Conservation (phyloP, 1,140 invertebrate species). For the Apocrypta bakeri region DNA sequence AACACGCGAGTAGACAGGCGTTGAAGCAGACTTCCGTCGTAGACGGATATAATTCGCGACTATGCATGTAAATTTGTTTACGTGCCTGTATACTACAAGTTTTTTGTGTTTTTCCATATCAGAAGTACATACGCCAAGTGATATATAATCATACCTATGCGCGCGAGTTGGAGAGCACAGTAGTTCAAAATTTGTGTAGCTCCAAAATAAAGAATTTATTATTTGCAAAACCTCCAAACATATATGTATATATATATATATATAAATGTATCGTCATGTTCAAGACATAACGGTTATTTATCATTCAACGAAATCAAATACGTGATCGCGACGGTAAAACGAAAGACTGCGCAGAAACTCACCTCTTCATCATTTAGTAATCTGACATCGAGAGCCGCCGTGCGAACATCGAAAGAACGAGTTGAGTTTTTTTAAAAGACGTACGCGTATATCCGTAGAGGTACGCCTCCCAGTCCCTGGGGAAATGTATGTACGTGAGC, state of each 20-base stretch:
- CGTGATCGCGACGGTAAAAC: neutral
- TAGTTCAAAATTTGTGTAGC: no score
- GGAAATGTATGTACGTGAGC: slow-evolving; percentile 17
- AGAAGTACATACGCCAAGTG: neutral
- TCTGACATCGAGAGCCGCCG: neutral
- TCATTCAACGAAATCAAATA: no score
- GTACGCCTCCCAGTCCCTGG: neutral
- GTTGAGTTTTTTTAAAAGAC: neutral
- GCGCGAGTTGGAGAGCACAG: neutral
- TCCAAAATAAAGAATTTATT: no score
- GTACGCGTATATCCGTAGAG: neutral
- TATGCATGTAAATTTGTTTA: neutral
- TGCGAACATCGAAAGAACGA: neutral
- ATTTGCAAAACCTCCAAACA: no score
- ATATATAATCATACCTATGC: neutral
- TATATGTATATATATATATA: no score
- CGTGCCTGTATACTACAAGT: neutral
- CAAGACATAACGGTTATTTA: no score
- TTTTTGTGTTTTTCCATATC: neutral
- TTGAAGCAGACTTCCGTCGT: slow-evolving; percentile 18
- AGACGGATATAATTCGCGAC: slow-evolving; percentile 7
- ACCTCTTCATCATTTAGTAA: neutral
- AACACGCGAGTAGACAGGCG: slow-evolving; percentile 21
- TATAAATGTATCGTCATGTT: no score
- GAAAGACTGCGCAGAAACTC: neutral